These are phyloP conservation scores for Huso huso DNA, from an alignment of 2,797 vertebrate species.

Conservation along the genomic window DNA sequence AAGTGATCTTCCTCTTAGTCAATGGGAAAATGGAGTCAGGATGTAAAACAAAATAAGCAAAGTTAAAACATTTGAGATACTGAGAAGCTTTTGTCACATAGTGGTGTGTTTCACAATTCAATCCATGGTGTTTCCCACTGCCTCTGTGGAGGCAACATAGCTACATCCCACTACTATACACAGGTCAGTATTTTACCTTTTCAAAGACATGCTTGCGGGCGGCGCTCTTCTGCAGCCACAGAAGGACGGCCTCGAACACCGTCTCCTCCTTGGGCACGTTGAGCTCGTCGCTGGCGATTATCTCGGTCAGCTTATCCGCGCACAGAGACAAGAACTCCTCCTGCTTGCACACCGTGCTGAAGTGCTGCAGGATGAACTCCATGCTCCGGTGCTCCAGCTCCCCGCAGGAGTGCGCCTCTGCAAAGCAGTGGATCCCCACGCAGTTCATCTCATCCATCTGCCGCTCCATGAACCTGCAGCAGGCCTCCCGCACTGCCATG, in stretches of 20 bases:
- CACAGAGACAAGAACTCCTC: constrained; percentile 69
- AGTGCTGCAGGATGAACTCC: constrained; percentile 69
- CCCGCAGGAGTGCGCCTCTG: constrained; percentile 66
- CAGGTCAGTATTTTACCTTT: constrained; percentile 43
- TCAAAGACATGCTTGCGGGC: constrained; percentile 61
- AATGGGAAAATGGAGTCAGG: too few species aligned
- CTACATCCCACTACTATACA: too few species aligned
- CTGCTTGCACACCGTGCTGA: constrained; percentile 57
- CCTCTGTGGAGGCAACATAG: too few species aligned
- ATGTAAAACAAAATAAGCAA: too few species aligned
- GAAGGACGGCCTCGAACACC: constrained; percentile 61
- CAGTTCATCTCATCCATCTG: constrained; percentile 76
- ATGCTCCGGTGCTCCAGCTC: constrained; percentile 63
- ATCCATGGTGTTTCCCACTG: too few species aligned
- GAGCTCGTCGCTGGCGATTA: constrained; percentile 61
- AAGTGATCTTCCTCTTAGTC: too few species aligned
- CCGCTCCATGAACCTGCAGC: constrained; percentile 66
- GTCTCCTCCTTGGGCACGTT: constrained; percentile 63
- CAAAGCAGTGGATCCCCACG: constrained; percentile 73
- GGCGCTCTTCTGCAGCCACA: constrained; percentile 61
- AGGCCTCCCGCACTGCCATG: constrained; percentile 67
- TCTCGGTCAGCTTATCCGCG: constrained; percentile 66
- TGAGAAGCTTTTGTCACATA: too few species aligned
- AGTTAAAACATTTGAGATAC: too few species aligned
- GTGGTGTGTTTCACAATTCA: too few species aligned